phyloP scores from a whole-genome alignment of 1,140 invertebrate species.

The Drepana arcuata region DNA sequence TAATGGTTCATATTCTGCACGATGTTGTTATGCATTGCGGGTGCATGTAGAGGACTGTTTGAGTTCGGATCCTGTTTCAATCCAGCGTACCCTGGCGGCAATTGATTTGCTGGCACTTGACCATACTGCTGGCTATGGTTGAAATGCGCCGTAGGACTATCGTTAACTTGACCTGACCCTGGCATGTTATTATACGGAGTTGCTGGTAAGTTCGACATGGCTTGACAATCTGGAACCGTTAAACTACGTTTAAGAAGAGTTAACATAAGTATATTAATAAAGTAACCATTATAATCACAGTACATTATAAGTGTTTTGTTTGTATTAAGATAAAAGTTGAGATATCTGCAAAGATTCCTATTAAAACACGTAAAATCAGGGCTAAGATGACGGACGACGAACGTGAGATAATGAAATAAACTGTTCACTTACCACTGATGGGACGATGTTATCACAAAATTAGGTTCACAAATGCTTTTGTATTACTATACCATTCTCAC shows the following conservation, averaged over 20 bases:
- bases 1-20: constrained; percentile 36
- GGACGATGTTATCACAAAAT: constrained; percentile 34
- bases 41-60: constrained; percentile 35
- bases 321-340: constrained; percentile 42
- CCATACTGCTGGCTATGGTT: constrained; percentile 31
- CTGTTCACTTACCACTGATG: constrained; percentile 39
- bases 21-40: constrained; percentile 20
- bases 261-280: not conserved
- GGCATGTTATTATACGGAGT: constrained; percentile 46
- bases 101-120: constrained; percentile 35
- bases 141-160: constrained; percentile 27
- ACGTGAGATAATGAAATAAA: constrained; percentile 11
- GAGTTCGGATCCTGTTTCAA: constrained; percentile 54
- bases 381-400: constrained; percentile 42
- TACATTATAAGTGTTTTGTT: too few species aligned
- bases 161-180: constrained; percentile 26
- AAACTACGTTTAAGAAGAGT: constrained; percentile 10
- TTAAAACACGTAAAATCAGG: constrained; percentile 64
- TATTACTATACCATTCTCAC: constrained; percentile 57
- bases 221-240: constrained; percentile 55
- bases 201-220: constrained; percentile 58
- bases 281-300: not conserved
- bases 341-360: constrained; percentile 44
- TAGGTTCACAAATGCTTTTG: constrained; percentile 35
- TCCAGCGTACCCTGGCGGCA: constrained; percentile 28